These are phyloP conservation scores for Beroe ovata DNA, from an alignment of 37 sponge, comb jelly and placozoan genomes.

Conservation along the genomic window DNA sequence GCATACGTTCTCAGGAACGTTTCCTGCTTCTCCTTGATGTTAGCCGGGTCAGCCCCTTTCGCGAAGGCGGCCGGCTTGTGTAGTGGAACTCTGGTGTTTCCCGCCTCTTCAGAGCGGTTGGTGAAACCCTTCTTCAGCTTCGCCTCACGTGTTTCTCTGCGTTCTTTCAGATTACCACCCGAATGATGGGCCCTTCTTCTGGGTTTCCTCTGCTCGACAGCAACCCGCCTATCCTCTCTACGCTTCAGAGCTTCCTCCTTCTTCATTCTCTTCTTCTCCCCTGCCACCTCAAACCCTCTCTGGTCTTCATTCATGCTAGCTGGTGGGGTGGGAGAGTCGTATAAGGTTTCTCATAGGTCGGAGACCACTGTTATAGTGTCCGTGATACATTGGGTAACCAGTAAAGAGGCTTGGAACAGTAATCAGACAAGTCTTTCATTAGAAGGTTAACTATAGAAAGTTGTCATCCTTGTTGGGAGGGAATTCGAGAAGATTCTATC, in stretches of 20 bases:
- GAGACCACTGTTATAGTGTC: too few relatives aligned
- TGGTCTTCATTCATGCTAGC: too few relatives aligned
- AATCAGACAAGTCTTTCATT: too few relatives aligned
- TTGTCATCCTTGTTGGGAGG: too few relatives aligned
- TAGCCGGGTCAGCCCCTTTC: neutral
- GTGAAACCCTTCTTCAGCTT: neutral
- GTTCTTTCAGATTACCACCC: neutral
- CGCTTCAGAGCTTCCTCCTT: neutral
- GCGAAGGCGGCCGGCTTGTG: neutral
- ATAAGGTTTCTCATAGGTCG: too few relatives aligned
- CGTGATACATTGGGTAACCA: too few relatives aligned
- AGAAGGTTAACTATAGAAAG: too few relatives aligned
- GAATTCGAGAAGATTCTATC: too few relatives aligned
- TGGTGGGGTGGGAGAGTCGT: too few relatives aligned
- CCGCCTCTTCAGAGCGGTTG: neutral
- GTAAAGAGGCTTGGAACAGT: too few relatives aligned
- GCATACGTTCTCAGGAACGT: neutral
- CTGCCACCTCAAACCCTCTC: neutral
- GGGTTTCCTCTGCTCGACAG: neutral
- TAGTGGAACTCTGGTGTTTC: neutral
- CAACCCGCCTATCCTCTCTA: neutral
- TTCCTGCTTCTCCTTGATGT: neutral
- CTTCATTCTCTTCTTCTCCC: conserved; percentile 8
- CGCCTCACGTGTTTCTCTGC: neutral
- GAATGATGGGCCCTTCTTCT: neutral